Percentiles rank a stretch among this genome's conserved stretches.
phyloP scores from a whole-genome alignment of 2,113 vertebrate genomes.

The Malurus melanocephalus region DNA sequence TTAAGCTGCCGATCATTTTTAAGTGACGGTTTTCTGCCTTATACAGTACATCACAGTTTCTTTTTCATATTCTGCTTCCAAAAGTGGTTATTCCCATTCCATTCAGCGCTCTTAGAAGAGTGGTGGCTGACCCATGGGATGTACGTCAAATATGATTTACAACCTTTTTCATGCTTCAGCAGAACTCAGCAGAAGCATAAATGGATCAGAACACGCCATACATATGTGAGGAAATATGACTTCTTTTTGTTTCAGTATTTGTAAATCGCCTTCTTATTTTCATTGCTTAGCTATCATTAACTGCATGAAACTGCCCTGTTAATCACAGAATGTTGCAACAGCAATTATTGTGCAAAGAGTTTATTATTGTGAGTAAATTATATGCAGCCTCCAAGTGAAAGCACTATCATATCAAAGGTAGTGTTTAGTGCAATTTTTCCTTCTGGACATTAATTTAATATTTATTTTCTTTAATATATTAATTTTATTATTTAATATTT shows the following conservation, averaged over 20 bases:
- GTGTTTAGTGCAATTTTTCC: not conserved
- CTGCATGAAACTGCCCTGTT: not conserved
- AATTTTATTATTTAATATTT: no score
- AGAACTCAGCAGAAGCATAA: conserved; percentile 46
- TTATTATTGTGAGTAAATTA: not conserved
- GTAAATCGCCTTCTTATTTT: conserved; percentile 20
- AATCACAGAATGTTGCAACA: not conserved
- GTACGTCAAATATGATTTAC: conserved; percentile 51
- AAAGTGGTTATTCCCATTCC: conserved; percentile 20
- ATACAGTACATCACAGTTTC: conserved; percentile 7
- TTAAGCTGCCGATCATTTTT: conserved; percentile 11
- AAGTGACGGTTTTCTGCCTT: conserved; percentile 6
- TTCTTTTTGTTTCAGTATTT: conserved; percentile 15
- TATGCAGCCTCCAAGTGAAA: not conserved
- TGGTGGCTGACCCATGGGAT: conserved; percentile 39
- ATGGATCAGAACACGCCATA: conserved; percentile 36
- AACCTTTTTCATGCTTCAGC: conserved; percentile 49
- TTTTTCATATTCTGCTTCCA: conserved; percentile 20
- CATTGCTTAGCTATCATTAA: not conserved
- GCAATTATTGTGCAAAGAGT: not conserved
- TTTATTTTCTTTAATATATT: no score
- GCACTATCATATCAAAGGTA: not conserved
- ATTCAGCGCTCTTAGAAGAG: conserved; percentile 48
- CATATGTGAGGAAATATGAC: not conserved
- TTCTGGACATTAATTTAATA: not conserved